Base-by-base conservation (phyloP, 1,140 invertebrate species). In the Teleopsis dalmanni region DNA sequence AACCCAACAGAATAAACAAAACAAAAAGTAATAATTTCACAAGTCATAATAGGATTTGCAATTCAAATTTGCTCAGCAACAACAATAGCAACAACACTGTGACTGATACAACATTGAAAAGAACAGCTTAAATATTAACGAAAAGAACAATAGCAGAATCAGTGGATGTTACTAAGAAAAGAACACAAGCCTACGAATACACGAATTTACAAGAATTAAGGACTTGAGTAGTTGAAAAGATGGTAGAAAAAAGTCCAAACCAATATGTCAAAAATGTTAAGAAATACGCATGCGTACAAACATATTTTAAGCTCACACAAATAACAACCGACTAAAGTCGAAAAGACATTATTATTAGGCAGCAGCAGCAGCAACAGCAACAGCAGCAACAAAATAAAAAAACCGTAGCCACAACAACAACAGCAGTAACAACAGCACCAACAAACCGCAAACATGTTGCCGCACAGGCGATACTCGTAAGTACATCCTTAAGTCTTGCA, bases 221-320 rank as follows among this genome's bases (percentile, higher is more conserved):
- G 18, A 7, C 4, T 37, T 5, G 18, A 19, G 40, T 42, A 26
- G 38, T 42, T 43, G 9, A 16, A 4, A 10, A 43, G 21, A 29
- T 47, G 14, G 36, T 26, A 27, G 46, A 33, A 33, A 25, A 16
- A 43, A 18, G 26, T 50, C 54, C 47, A 52, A 56, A 58, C 62
- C 62, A 65, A 65, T 65, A 65, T 65, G 62, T 65, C 62, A 65
- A 65, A 65, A 65, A 65, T 65, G 62, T 65, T 65, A 65, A 65
- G 58, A 58, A 63, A 18, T 11, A 19, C 42, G 31, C 36, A 44
- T 6, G 5, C 13, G 54, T 57, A 62, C 52, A 58, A 54, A 54
- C 51, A 55, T 18, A 40, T 35, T 57, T 51, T 37, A 36, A 18
- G 37, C 13, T 31, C 13, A 31, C 8, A 8, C 27, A 31, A 31